Percentiles rank a stretch among this genome's conserved stretches.
Evolutionary conservation across 2,113 vertebrate genomes (phyloP).

Genomic region (Poeciliopsis prolifica): DNA sequence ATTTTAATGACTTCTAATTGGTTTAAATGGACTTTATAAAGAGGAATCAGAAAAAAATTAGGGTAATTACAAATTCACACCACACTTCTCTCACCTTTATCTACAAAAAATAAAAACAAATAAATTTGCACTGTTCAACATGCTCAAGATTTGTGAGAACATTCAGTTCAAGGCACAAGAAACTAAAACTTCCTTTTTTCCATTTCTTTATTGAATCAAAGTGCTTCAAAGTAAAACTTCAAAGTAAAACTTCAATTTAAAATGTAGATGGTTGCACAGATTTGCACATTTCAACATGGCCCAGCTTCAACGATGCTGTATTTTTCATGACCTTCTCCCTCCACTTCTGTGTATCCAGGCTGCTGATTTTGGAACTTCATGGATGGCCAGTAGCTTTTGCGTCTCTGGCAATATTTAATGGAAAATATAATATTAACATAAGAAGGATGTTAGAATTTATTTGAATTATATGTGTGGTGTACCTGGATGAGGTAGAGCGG

Average conservation of each 20-base stretch:
- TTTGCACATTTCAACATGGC: slow-evolving; percentile 77
- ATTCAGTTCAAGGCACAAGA: neutral
- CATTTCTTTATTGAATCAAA: neutral
- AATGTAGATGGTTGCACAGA: neutral
- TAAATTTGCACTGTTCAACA: neutral
- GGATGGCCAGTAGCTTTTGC: slow-evolving; percentile 84
- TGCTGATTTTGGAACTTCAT: slow-evolving; percentile 87
- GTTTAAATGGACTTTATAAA: no score
- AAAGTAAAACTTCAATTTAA: neutral
- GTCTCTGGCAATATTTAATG: slow-evolving; percentile 69
- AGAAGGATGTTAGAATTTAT: neutral
- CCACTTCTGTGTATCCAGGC: slow-evolving; percentile 84
- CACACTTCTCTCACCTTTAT: no score
- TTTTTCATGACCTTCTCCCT: slow-evolving; percentile 82
- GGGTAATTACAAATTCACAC: no score
- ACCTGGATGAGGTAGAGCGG: slow-evolving; percentile 87
- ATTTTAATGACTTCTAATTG: no score
- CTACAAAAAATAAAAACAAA: neutral
- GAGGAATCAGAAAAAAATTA: no score
- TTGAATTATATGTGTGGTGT: slow-evolving; percentile 26
- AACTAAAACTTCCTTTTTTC: neutral
- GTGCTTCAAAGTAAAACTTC: neutral
- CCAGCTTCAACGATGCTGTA: slow-evolving; percentile 85
- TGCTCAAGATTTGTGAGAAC: neutral
- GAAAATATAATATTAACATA: neutral